Evolutionary conservation across 2,888 invertebrate species (phyloP), one percentile per base, ranked within the genome.

Genomic region (Cryptocephalus primarius): DNA sequence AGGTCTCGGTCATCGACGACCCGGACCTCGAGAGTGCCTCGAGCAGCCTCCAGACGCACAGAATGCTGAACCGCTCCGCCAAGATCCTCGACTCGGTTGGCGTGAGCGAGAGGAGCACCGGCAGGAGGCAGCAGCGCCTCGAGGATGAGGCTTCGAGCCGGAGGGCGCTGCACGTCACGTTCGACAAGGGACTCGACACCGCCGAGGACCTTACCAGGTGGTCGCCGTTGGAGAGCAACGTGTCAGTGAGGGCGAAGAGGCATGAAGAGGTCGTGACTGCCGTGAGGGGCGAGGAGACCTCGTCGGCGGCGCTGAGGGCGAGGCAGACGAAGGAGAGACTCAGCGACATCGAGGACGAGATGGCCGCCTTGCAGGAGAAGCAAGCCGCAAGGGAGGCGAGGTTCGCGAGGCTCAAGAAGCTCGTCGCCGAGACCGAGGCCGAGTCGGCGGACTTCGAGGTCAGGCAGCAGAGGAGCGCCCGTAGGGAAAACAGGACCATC

Each of bases 321-420:
- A 78, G 77, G 56, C 78, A 76, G 46, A 59, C 66, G 1, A 76
- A 82, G 52, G 83, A 83, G 9, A 77, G 86, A 42, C 70, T 87
- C 12, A 75, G 75, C 34, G 85, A 86, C 59, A 71, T 88, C 39
- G 85, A 87, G 60, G 79, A 79, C 43, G 87, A 88, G 67, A 85
- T 86, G 82, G 76, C 80, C 39, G 82, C 81, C 55, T 69, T 85
- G 48, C 79, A 73, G 12, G 83, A 85, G 60, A 77, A 80, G 59
- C 79, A 78, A 58, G 80, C 80, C 1, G 78, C 79, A 13, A 76
- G 86, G 52, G 86, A 87, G 62, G 79, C 80, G 49, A 78, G 86
- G 40, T 78, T 82, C 1, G 83, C 83, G 1, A 79, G 82, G 44
- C 75, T 87, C 32, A 75, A 81, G 45, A 81, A 83, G 1, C 66